Evolutionary conservation across 2,797 vertebrate species (phyloP).

Genomic region (Catostomus latipinnis): DNA sequence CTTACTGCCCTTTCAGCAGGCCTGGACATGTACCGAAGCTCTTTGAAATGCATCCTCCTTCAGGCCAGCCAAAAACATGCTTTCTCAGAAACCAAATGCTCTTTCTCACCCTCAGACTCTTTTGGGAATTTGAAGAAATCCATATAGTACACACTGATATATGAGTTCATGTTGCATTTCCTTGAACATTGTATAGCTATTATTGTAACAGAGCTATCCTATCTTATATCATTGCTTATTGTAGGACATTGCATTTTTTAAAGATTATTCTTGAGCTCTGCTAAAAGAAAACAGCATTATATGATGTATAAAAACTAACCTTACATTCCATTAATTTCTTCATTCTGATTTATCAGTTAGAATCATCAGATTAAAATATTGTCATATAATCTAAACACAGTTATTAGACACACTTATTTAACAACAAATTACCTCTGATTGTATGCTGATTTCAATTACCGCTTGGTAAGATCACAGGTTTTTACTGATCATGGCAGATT

Average conservation of each 20-base stretch:
- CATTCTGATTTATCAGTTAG: background rate
- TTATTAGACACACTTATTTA: background rate
- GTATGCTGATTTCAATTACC: background rate
- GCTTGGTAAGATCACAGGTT: background rate
- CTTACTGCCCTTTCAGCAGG: conserved; percentile 78
- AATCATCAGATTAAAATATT: conserved; percentile 34
- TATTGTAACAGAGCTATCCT: background rate
- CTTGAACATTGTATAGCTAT: background rate
- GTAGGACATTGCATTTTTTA: too few species aligned
- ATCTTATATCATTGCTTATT: background rate
- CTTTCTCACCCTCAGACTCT: conserved; percentile 49
- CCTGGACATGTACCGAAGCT: conserved; percentile 83
- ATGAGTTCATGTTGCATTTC: conserved; percentile 12
- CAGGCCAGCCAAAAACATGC: conserved; percentile 79
- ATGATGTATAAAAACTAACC: background rate
- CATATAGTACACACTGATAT: conserved; percentile 20
- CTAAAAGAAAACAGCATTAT: conserved; percentile 1
- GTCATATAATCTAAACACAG: conserved; percentile 25
- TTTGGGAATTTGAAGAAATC: conserved; percentile 25
- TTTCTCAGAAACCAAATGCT: conserved; percentile 57
- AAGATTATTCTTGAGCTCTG: background rate
- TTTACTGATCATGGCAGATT: conserved; percentile 9
- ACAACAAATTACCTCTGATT: background rate
- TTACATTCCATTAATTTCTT: background rate
- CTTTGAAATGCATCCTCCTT: conserved; percentile 82